Base-by-base conservation (phyloP, 2,888 invertebrate species). In the Calameuta pallipes region DNA sequence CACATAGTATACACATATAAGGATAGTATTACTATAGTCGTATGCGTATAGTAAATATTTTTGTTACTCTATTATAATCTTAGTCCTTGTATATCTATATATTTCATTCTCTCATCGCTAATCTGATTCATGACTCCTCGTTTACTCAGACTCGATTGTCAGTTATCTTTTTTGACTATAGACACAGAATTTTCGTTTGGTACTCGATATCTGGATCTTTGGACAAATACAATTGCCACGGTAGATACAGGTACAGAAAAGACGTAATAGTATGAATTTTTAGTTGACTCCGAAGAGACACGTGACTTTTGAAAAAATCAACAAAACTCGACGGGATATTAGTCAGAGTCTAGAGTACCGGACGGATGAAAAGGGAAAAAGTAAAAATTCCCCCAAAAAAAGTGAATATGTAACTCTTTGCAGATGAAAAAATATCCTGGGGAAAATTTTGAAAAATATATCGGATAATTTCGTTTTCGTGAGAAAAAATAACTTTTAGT, bases 391-490 rank as follows among this genome's bases (percentile, higher is more conserved):
- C 9, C 1, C 9, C 1, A 1, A 56, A 56, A 9, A 56, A 23
- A 56, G 9, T 56, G 23, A 1, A 9, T 1, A 15, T 23, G 0
- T 56, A 23, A 23, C 9, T 56, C 2, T 23, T 9, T 56, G 9
- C 1, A 56, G 0, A 56, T 0, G 1, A 15, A 41, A 4, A 41
- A 36, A 3, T 12, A 0, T 0, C 12, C 3, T 12, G 36, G 12
- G 1, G 12, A 36, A 36, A 36, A 0, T 36, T 3, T 36, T 36
- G 12, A 36, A 36, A 36, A 12, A 36, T 36, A 36, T 12, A 36
- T 36, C 36, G 36, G 1, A 36, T 0, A 12, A 41, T 41, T 41
- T 23, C 6, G 23, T 6, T 41, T 41, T 15, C 0, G 6, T 15
- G 4, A 6, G 23, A 6, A 15, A 41, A 41, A 6, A 15, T 41